These are phyloP conservation scores for Drosophila sproati DNA, from an alignment of 1,140 invertebrate species.

Conservation along the genomic window DNA sequence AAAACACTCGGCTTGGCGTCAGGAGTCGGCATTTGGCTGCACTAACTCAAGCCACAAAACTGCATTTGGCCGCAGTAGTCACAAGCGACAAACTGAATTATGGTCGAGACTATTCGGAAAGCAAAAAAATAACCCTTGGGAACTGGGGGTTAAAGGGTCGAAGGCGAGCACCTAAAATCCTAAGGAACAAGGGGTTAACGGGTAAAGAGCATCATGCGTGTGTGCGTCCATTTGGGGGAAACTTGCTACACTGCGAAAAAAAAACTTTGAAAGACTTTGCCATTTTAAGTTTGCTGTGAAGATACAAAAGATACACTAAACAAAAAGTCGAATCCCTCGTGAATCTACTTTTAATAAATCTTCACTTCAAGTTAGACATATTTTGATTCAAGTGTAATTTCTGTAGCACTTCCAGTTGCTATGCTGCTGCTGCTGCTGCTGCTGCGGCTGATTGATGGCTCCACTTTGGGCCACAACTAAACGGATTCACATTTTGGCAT, in stretches of 20 bases:
- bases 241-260: neutral
- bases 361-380: no score
- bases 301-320: no score
- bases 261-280: no score
- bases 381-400: slow-evolving; percentile 2
- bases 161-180: neutral
- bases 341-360: no score
- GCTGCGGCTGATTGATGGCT: slow-evolving; percentile 63
- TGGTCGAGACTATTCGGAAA: slow-evolving; percentile 3
- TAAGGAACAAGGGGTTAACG: neutral
- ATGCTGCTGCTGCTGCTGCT: slow-evolving; percentile 25
- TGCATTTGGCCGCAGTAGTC: slow-evolving; percentile 36
- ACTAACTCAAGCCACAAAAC: slow-evolving; percentile 39
- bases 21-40: slow-evolving; percentile 27
- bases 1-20: neutral
- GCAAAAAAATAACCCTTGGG: neutral
- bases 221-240: slow-evolving; percentile 36
- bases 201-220: slow-evolving; percentile 29
- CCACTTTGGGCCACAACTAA: slow-evolving; percentile 63
- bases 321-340: no score
- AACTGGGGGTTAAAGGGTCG: neutral
- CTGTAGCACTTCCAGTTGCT: slow-evolving; percentile 2
- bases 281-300: no score
- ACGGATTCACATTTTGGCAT: slow-evolving; percentile 41
- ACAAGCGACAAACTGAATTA: slow-evolving; percentile 42